phyloP scores from a whole-genome alignment of 2,888 invertebrate species.

The Vanessa cardui region DNA sequence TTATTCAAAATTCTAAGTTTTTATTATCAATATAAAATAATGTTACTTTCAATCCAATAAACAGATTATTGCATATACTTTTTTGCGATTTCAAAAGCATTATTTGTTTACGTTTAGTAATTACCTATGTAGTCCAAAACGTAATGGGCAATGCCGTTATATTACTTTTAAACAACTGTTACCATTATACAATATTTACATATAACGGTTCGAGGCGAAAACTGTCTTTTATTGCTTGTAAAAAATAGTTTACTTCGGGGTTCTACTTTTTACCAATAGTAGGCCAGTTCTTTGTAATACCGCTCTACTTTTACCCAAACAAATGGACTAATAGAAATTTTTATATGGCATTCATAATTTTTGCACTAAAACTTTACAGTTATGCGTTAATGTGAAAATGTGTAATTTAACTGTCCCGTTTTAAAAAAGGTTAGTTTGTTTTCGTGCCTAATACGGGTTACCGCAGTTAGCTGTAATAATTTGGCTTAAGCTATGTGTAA shows the following conservation, averaged over 20 bases:
- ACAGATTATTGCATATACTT: background rate
- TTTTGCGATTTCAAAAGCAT: constrained; percentile 3
- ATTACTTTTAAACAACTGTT: constrained; percentile 50
- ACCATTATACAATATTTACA: constrained; percentile 53
- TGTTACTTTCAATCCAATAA: background rate
- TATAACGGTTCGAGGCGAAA: constrained; percentile 58
- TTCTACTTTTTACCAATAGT: constrained; percentile 76
- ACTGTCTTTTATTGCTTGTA: constrained; percentile 46
- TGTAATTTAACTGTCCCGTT: constrained; percentile 45
- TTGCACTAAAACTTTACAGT: constrained; percentile 47
- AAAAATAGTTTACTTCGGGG: constrained; percentile 61
- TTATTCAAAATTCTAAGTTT: too few relatives aligned
- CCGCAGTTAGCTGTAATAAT: constrained; percentile 43
- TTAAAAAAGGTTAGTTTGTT: constrained; percentile 46
- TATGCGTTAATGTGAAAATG: constrained; percentile 31
- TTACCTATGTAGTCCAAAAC: constrained; percentile 25
- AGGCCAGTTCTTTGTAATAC: constrained; percentile 57
- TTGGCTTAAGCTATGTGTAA: constrained; percentile 26
- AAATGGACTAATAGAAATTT: constrained; percentile 66
- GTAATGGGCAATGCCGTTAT: constrained; percentile 49
- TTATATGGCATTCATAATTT: constrained; percentile 48
- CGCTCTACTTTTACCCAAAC: constrained; percentile 56
- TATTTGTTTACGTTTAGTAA: constrained; percentile 25
- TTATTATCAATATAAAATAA: background rate
- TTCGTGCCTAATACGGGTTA: constrained; percentile 40